A percentile compares a stretch with the other conserved stretches of the same genome.
These are phyloP conservation scores for Macroramphosus scolopax DNA, from an alignment of 2,797 vertebrate species.

Conservation along the genomic window DNA sequence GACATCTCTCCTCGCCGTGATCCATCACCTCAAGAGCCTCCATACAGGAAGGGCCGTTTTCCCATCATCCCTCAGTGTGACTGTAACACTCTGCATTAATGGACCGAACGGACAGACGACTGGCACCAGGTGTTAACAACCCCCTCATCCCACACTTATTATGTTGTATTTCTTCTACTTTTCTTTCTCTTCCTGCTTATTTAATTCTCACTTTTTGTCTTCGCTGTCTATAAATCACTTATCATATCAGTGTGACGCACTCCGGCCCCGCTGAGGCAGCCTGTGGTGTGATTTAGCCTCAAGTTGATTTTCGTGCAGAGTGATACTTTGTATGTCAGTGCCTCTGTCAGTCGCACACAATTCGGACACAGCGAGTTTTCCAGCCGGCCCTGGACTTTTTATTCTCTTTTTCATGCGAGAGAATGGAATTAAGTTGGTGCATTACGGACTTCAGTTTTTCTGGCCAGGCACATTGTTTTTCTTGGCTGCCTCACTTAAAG, in stretches of 20 bases:
- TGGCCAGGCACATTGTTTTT: constrained; percentile 79
- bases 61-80: constrained; percentile 70
- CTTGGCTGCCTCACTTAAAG: constrained; percentile 69
- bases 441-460: constrained; percentile 65
- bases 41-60: constrained; percentile 63
- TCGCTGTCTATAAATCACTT: constrained; percentile 61
- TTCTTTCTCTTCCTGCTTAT: constrained; percentile 37
- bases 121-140: constrained; percentile 51
- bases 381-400: constrained; percentile 53
- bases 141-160: constrained; percentile 1
- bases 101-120: constrained; percentile 65
- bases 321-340: constrained; percentile 64
- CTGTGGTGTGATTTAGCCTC: constrained; percentile 53
- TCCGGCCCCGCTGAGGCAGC: constrained; percentile 38
- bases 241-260: constrained; percentile 45
- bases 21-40: constrained; percentile 72
- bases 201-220: constrained; percentile 21
- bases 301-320: constrained; percentile 56
- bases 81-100: constrained; percentile 70
- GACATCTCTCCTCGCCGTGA: constrained; percentile 56
- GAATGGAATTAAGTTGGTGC: constrained; percentile 71
- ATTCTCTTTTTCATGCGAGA: constrained; percentile 70
- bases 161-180: constrained; percentile 33
- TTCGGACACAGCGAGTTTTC: constrained; percentile 52
- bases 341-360: constrained; percentile 56